Evolutionary conservation across 2,888 invertebrate species (phyloP), one percentile per base, ranked within the genome.

Genomic region (Oscheius sp.): DNA sequence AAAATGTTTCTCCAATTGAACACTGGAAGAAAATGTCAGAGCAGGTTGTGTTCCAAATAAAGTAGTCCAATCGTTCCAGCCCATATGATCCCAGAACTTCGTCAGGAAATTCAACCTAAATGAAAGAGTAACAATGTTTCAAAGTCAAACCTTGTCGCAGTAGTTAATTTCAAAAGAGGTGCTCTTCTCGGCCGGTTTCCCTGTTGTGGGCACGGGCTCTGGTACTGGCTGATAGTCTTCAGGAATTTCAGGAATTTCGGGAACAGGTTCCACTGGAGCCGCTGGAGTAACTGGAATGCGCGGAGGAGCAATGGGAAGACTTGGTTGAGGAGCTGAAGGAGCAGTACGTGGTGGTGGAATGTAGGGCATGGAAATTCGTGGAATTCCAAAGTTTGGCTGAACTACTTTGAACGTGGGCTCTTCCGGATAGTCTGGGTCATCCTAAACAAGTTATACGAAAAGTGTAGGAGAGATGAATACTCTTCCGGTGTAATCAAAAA

Each of bases 1-100:
- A 63, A 74, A 86, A 88, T 9, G 88, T 88, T 63, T 84, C 83
- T 33, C 88, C 88, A 53, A 88, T 85, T 9, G 87, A 83, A 75
- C 88, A 88, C 79, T 88, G 74, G 79, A 86, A 88, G 75, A 88
- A 88, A 11, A 82, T 68, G 62, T 80, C 74, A 5, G 84, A 83
- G 70, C 88, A 88, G 32, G 82, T 79, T 9, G 81, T 85, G 77
- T 88, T 88, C 78, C 82, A 87, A 13, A 88, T 82, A 70, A 88
- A 88, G 71, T 88, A 87, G 55, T 88, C 86, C 9, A 84, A 66
- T 66, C 85, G 78, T 66, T 80, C 81, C 11, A 87, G 76, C 1
- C 79, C 79, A 70, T 84, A 83, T n/a, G 73, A 59, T 5, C 76
- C 79, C 3, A 87, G 77, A 2, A 78, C 77, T 0, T 81, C 80